These are phyloP conservation scores for Platygyra sinensis DNA, from an alignment of 64 coral and sea anemone genomes.

Conservation along the genomic window DNA sequence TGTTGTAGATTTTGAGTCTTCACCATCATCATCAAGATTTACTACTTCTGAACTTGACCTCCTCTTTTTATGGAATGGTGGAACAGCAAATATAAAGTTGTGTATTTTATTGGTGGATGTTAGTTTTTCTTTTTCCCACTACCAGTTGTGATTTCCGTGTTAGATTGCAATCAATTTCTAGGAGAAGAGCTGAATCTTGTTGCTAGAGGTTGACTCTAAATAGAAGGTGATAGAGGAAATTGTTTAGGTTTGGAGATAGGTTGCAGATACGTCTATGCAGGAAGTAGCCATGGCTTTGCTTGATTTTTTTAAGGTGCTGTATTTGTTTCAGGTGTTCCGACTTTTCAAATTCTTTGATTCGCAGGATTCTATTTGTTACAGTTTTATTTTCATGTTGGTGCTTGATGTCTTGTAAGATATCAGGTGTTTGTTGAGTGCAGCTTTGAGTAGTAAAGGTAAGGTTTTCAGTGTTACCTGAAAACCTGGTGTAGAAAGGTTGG, in stretches of 20 bases:
- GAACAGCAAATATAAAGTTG: constrained; percentile 5
- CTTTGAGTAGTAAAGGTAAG: background rate
- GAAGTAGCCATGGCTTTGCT: background rate
- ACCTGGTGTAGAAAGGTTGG: background rate
- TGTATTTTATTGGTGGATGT: constrained; percentile 31
- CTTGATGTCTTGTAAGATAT: too few species aligned
- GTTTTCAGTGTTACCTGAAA: background rate
- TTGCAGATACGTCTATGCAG: background rate
- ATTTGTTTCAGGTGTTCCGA: background rate
- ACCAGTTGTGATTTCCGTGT: background rate
- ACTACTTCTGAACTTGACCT: too few species aligned
- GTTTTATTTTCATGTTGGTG: too few species aligned
- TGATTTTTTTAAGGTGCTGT: background rate
- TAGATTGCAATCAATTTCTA: background rate
- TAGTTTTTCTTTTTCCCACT: constrained; percentile 8
- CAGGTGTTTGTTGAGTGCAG: background rate
- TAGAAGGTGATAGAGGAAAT: background rate
- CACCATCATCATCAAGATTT: too few species aligned
- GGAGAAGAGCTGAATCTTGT: background rate
- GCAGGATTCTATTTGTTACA: too few species aligned
- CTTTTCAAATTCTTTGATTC: background rate
- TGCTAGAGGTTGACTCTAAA: background rate
- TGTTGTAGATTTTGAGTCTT: too few species aligned
- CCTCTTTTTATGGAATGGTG: too few species aligned
- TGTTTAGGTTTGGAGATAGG: background rate